Evolutionary conservation across 2,888 invertebrate genomes (phyloP).

Genomic region (Agrypnus murinus): DNA sequence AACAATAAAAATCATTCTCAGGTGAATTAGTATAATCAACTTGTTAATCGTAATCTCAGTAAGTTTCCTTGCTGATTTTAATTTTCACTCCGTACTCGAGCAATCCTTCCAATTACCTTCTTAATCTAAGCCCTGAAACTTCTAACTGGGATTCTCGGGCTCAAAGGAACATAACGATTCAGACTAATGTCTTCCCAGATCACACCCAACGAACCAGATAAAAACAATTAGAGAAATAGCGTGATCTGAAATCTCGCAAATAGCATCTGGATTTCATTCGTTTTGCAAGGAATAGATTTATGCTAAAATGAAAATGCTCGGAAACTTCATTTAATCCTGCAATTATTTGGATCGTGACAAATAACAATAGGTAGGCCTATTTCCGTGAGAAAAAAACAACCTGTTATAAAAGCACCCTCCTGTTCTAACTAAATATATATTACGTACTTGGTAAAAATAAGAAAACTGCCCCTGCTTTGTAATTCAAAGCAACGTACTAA

Average conservation of each 20-base stretch:
- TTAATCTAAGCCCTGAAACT: constrained; percentile 50
- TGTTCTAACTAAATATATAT: constrained; percentile 20
- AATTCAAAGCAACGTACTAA: constrained; percentile 15
- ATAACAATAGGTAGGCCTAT: constrained; percentile 20
- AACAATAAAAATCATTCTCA: constrained; percentile 45
- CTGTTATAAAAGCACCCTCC: constrained; percentile 26
- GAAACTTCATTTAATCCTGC: constrained; percentile 35
- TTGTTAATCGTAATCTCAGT: constrained; percentile 44
- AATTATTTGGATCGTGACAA: constrained; percentile 36
- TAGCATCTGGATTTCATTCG: constrained; percentile 39
- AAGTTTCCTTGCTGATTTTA: constrained; percentile 46
- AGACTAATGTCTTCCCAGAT: constrained; percentile 55
- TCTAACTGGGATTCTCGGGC: constrained; percentile 45
- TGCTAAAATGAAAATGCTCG: constrained; percentile 36
- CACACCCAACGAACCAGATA: constrained; percentile 55
- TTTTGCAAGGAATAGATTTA: constrained; percentile 37
- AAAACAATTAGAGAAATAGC: constrained; percentile 55
- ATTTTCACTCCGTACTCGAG: constrained; percentile 48
- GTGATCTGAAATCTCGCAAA: constrained; percentile 47
- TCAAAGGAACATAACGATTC: constrained; percentile 54
- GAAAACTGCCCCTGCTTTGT: constrained; percentile 12
- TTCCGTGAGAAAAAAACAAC: constrained; percentile 31
- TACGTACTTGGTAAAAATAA: constrained; percentile 4
- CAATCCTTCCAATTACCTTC: constrained; percentile 50
- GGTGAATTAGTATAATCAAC: constrained; percentile 47